A percentile compares a stretch with the other conserved stretches of the same genome.
phyloP scores from a whole-genome alignment of 2,113 vertebrate genomes.

The Sardina pilchardus region DNA sequence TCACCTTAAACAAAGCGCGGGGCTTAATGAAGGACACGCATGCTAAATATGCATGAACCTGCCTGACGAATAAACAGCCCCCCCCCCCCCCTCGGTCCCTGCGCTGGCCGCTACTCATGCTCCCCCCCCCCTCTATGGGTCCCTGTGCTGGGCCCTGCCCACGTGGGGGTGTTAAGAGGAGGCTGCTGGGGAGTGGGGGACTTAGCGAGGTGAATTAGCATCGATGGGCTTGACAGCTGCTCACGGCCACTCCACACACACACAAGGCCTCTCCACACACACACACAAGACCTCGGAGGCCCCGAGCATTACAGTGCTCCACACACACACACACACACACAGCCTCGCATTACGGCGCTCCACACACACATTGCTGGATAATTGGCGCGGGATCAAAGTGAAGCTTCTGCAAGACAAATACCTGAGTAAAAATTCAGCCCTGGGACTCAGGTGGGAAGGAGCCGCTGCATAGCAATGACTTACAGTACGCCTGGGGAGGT shows the following conservation, averaged over 20 bases:
- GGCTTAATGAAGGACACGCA: not conserved
- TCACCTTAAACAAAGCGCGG: not conserved
- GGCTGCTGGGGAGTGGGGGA: slow-evolving; percentile 20
- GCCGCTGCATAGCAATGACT: slow-evolving; percentile 15
- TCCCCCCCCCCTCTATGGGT: not conserved
- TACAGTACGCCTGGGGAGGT: slow-evolving; percentile 26
- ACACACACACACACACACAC: slow-evolving; percentile 42
- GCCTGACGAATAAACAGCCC: slow-evolving; percentile 16
- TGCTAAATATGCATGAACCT: slow-evolving; percentile 30
- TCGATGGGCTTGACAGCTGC: slow-evolving; percentile 40
- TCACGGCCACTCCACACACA: slow-evolving; percentile 47
- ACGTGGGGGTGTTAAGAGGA: slow-evolving; percentile 10
- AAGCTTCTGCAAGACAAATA: slow-evolving; percentile 63
- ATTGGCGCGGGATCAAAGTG: slow-evolving; percentile 68
- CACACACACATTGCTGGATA: no score
- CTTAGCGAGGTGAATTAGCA: slow-evolving; percentile 15
- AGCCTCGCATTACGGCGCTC: no score
- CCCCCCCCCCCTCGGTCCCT: not conserved
- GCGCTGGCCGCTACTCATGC: no score
- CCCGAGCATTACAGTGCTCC: slow-evolving; percentile 50
- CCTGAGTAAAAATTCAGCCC: slow-evolving; percentile 34
- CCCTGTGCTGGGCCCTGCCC: slow-evolving; percentile 31
- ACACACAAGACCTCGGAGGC: no score
- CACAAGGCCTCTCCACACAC: slow-evolving; percentile 30
- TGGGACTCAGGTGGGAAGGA: slow-evolving; percentile 42